Percentiles rank a stretch among this genome's conserved stretches.
These are phyloP conservation scores for Bombus consobrinus DNA, from an alignment of 1,140 invertebrate species.

Conservation along the genomic window DNA sequence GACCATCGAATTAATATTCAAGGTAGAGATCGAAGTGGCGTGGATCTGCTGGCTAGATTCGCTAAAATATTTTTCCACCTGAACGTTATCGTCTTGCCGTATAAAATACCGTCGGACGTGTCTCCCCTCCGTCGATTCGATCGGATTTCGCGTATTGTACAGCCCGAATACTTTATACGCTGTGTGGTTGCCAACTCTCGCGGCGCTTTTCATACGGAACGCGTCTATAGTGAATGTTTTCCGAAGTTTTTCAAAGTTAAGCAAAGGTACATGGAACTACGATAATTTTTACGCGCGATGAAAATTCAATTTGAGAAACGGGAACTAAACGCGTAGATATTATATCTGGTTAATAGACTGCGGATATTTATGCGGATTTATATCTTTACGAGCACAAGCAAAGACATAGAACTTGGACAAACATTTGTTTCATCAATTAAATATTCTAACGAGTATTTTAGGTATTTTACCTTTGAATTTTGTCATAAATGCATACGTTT, in stretches of 20 bases:
- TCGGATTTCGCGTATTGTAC: not conserved
- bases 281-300: too few relatives aligned
- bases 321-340: too few relatives aligned
- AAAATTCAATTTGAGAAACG: too few relatives aligned
- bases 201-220: not conserved
- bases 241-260: not conserved
- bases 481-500: too few relatives aligned
- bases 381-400: too few relatives aligned
- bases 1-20: slow-evolving; percentile 17
- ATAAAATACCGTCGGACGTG: slow-evolving; percentile 21
- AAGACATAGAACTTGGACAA: too few relatives aligned
- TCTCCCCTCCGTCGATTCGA: slow-evolving; percentile 5
- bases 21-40: not conserved
- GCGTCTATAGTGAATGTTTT: not conserved
- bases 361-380: too few relatives aligned
- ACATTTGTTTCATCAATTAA: too few relatives aligned
- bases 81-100: slow-evolving; percentile 23
- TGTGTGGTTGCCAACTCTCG: not conserved
- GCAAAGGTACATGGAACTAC: not conserved
- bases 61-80: slow-evolving; percentile 15
- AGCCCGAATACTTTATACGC: not conserved
- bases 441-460: too few relatives aligned
- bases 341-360: too few relatives aligned
- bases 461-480: too few relatives aligned
- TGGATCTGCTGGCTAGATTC: not conserved